phyloP scores from a whole-genome alignment of 2,888 invertebrate genomes.

The Aelia acuminata region DNA sequence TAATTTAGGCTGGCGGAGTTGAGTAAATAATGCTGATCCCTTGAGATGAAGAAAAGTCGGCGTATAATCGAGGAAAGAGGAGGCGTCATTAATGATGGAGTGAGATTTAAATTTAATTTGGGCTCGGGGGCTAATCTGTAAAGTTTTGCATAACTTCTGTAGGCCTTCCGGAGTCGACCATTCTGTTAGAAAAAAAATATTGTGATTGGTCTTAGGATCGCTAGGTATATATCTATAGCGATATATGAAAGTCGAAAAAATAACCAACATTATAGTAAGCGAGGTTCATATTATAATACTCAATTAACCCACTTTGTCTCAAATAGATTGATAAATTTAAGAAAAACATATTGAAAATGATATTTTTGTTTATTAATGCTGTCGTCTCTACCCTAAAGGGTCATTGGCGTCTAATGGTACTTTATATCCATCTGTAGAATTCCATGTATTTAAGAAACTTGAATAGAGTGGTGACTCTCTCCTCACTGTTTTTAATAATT shows the following conservation, averaged over 20 bases:
- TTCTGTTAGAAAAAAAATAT: neutral
- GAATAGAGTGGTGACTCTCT: too few species aligned
- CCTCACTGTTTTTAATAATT: too few species aligned
- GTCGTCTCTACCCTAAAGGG: too few species aligned
- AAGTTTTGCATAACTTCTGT: conserved; percentile 37
- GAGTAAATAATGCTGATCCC: conserved; percentile 38
- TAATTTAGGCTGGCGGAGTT: neutral
- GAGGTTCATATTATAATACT: too few species aligned
- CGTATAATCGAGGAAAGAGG: conserved; percentile 9
- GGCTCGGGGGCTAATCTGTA: conserved; percentile 9
- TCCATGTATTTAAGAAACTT: too few species aligned
- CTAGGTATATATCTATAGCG: neutral
- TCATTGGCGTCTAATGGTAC: too few species aligned
- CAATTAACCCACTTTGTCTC: too few species aligned
- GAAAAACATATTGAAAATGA: too few species aligned
- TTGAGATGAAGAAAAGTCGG: conserved; percentile 50
- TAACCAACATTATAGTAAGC: too few species aligned
- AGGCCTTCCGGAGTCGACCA: neutral
- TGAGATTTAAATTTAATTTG: conserved; percentile 50
- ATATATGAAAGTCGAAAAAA: neutral
- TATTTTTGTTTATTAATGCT: too few species aligned
- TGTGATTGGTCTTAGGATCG: neutral
- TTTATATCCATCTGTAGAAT: too few species aligned
- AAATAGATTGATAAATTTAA: too few species aligned
- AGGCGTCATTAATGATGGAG: conserved; percentile 46